A percentile compares a stretch with the other conserved stretches of the same genome.
phyloP scores from a whole-genome alignment of 2,113 vertebrate species.

The Cyrtonyx montezumae region DNA sequence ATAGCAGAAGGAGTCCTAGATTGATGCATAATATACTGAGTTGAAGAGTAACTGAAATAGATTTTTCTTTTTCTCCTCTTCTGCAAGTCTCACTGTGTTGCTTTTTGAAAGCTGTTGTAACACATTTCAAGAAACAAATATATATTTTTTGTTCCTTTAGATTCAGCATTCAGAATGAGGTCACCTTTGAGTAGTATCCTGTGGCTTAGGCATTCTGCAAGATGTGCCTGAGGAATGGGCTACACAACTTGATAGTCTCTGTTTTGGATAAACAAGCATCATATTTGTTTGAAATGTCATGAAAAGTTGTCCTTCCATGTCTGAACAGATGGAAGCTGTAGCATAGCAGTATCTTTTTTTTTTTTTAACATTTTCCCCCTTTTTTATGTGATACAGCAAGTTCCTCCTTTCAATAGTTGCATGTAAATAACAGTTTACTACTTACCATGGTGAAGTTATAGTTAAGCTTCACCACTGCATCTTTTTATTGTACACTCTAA shows the following conservation, averaged over 20 bases:
- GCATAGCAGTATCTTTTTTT: background rate
- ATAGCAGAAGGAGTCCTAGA: background rate
- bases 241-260: constrained; percentile 1
- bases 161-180: constrained; percentile 37
- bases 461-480: background rate
- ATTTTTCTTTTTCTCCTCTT: background rate
- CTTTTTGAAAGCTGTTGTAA: constrained; percentile 22
- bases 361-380: background rate
- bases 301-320: background rate
- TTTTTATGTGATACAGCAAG: background rate
- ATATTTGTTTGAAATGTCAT: constrained; percentile 26
- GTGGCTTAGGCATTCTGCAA: constrained; percentile 5
- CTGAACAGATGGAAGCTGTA: constrained; percentile 3
- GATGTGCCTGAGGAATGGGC: background rate
- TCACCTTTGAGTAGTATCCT: background rate
- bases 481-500: background rate
- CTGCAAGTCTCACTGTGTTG: constrained; percentile 10
- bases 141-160: constrained; percentile 29
- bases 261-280: constrained; percentile 37
- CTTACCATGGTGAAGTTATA: background rate
- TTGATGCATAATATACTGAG: background rate
- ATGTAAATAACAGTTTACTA: background rate
- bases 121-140: constrained; percentile 50
- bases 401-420: background rate
- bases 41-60: constrained; percentile 36